phyloP scores from a whole-genome alignment of 23 tunicate species.

The Phallusia fumigata region DNA sequence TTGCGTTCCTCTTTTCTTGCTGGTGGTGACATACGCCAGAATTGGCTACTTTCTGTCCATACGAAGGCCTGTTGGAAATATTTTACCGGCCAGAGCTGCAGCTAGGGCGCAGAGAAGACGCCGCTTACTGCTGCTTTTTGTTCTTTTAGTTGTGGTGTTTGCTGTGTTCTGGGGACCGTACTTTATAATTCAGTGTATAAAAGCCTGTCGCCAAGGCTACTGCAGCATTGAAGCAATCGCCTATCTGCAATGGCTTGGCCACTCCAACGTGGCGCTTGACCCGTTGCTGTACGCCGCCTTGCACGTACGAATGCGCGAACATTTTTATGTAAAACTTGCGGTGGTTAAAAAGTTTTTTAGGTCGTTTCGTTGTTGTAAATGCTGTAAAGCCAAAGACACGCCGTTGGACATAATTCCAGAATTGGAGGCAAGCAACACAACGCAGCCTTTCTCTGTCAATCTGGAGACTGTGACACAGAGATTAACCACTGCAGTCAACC shows the following conservation, averaged over 20 bases:
- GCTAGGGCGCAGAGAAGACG: conserved; percentile 22
- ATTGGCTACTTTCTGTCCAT: conserved; percentile 35
- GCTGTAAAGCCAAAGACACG: no score
- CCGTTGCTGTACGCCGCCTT: conserved; percentile 59
- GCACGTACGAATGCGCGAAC: conserved; percentile 52
- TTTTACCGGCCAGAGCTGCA: conserved; percentile 10
- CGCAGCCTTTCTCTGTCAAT: no score
- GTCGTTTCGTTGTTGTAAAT: neutral
- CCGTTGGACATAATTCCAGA: no score
- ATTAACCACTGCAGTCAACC: no score
- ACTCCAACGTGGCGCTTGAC: conserved; percentile 51
- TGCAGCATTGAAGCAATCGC: conserved; percentile 21
- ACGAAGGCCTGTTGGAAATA: conserved; percentile 28
- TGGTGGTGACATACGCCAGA: conserved; percentile 34
- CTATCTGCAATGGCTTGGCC: conserved; percentile 58
- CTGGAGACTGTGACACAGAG: no score
- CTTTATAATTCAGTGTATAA: conserved; percentile 44
- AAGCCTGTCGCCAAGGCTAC: neutral
- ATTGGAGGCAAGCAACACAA: no score
- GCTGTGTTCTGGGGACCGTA: conserved; percentile 74
- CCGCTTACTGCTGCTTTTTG: conserved; percentile 27
- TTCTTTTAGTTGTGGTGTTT: conserved; percentile 36
- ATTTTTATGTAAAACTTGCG: conserved; percentile 9
- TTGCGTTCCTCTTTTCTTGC: conserved; percentile 22
- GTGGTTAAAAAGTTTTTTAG: neutral